Evolutionary conservation across 2,113 vertebrate species (phyloP), one percentile per base, ranked within the genome.

Genomic region (Chrysochloris asiatica): DNA sequence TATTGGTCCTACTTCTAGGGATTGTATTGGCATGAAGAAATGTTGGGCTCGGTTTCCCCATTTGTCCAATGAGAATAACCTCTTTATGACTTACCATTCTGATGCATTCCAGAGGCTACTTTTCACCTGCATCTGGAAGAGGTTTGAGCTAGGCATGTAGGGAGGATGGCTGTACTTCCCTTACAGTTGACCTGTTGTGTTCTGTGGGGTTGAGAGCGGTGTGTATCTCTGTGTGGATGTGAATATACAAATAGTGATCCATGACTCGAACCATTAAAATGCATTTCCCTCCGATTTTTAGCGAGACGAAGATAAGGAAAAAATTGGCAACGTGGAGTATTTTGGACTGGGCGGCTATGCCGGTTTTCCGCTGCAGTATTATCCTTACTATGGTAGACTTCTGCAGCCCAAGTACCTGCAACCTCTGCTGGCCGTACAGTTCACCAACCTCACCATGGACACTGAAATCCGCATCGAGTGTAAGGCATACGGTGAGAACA

Each of bases 301-400:
- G 99, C 98, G 97, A 97, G 98, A 98, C 0, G 99, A 99, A 1
- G 99, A 99, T 4, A 89, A 33, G 0, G 90, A 90, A 7, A 98
- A 98, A 61, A 24, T 99, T 0, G 97, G 98, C 21, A 86, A 52
- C 0, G 97, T 99, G 93, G 97, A 98, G 48, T 99, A 99, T 95
- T 98, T 96, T 0, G 99, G 99, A 59, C 6, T 99, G 76, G 97
- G 94, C 0, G 96, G 97, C 83, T 95, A 71, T 0, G 14, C 94
- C 0, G 99, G 99, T 56, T 99, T 99, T 17, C 99, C 98, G 2
- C 98, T 99, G 78, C 99, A 99, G 97, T 99, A 99, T 96, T 99
- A 99, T 91, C 99, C 99, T 0, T 99, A 99, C 97, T 99, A 99
- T 0, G 99, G 99, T 88, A 99, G 98, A 90, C 97, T 97, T 65